phyloP scores from a whole-genome alignment of 2,797 vertebrate genomes.

The Manis pentadactyla region DNA sequence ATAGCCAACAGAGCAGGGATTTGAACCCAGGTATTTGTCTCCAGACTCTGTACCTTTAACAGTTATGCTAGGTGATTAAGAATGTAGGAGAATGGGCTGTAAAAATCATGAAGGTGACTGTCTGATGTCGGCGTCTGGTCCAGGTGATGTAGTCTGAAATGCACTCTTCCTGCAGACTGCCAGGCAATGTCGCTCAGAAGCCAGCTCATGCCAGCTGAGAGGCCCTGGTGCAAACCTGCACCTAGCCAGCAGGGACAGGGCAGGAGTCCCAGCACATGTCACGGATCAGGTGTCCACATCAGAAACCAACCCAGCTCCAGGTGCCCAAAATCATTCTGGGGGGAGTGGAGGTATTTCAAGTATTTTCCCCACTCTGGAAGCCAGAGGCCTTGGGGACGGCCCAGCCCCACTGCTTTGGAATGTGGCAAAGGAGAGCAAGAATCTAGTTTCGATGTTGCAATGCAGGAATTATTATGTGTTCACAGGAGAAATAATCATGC shows the following conservation, averaged over 20 bases:
- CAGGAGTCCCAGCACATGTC: neutral
- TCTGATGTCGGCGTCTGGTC: neutral
- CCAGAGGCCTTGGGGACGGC: neutral
- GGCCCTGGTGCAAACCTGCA: neutral
- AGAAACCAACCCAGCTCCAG: neutral
- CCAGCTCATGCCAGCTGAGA: accelerated
- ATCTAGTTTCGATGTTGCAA: too few species aligned
- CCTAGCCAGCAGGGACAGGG: neutral
- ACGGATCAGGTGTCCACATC: neutral
- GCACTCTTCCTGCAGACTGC: accelerated
- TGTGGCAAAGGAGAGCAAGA: neutral
- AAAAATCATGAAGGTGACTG: neutral
- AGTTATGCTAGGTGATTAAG: neutral
- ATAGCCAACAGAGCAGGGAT: neutral
- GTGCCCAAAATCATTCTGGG: neutral
- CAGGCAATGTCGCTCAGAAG: neutral
- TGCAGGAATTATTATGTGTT: accelerated
- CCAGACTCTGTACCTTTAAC: neutral
- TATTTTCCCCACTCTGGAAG: neutral
- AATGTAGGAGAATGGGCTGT: neutral
- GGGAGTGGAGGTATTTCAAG: neutral
- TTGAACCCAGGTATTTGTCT: neutral
- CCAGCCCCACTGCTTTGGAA: neutral
- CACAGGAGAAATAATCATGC: neutral
- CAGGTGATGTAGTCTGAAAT: accelerated